These are phyloP conservation scores for Sminthurides bifidus DNA, from an alignment of 1,140 invertebrate species.

Conservation along the genomic window DNA sequence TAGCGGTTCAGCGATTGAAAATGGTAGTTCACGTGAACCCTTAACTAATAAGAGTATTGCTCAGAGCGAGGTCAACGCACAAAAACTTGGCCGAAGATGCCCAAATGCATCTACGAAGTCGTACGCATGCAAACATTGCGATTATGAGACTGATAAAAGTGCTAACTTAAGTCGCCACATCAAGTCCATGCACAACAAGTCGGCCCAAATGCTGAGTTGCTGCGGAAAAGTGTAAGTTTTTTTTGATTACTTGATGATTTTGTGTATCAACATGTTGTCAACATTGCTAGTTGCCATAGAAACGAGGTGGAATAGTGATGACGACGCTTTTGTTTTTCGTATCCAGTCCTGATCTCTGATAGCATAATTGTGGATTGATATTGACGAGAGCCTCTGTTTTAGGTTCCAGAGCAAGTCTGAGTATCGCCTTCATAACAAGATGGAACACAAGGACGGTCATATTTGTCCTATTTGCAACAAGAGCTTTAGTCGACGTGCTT, in stretches of 20 bases:
- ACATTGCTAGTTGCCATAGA: not conserved
- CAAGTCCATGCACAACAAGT: constrained; percentile 2
- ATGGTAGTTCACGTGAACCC: not conserved
- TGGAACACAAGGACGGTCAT: constrained; percentile 39
- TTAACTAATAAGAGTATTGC: not conserved
- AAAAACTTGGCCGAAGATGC: not conserved
- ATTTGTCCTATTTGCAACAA: constrained; percentile 39
- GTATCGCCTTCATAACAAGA: constrained; percentile 7
- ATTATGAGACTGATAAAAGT: constrained; percentile 6
- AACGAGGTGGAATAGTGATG: not conserved
- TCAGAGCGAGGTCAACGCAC: not conserved
- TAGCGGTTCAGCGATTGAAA: no score
- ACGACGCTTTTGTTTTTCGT: not conserved
- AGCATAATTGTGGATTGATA: not conserved
- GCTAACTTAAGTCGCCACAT: not conserved
- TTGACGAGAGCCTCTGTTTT: not conserved
- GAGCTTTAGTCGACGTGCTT: constrained; percentile 41
- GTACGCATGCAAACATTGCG: not conserved
- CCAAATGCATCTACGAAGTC: not conserved
- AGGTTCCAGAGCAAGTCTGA: constrained; percentile 11
- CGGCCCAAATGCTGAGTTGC: not conserved
- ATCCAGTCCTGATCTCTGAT: not conserved
- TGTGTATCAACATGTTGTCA: not conserved
- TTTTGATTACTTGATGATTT: not conserved
- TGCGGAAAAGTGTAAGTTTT: constrained; percentile 3